phyloP scores from a whole-genome alignment of 2,888 invertebrate species.

The Flabesymbios commensalis region DNA sequence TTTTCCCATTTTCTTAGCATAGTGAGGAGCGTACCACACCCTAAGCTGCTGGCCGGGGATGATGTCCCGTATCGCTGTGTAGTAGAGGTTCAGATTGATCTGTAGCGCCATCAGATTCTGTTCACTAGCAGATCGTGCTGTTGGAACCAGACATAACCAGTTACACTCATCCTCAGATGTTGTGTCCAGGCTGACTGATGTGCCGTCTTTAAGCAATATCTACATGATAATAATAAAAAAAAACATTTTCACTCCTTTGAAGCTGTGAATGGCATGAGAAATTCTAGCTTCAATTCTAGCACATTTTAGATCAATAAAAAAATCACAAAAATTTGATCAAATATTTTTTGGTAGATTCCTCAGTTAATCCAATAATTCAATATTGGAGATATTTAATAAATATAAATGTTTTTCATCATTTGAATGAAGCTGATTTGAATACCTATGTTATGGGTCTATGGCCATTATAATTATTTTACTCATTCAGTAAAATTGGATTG shows the following conservation, averaged over 20 bases:
- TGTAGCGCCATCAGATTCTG: conserved; percentile 70
- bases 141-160: conserved; percentile 68
- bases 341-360: too few relatives aligned
- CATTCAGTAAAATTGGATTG: too few relatives aligned
- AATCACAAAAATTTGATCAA: neutral
- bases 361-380: too few relatives aligned
- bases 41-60: conserved; percentile 64
- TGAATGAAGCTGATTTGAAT: too few relatives aligned
- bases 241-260: neutral
- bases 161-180: conserved; percentile 67
- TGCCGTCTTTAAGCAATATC: conserved; percentile 62
- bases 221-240: conserved; percentile 41
- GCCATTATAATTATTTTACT: too few relatives aligned
- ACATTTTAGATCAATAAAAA: neutral
- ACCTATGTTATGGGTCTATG: too few relatives aligned
- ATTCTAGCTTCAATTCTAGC: too few relatives aligned
- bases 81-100: conserved; percentile 54
- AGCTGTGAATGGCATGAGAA: too few relatives aligned
- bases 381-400: too few relatives aligned
- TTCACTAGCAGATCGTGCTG: conserved; percentile 63
- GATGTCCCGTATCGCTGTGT: conserved; percentile 61
- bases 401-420: too few relatives aligned
- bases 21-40: conserved; percentile 69
- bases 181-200: conserved; percentile 65
- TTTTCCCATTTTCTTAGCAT: conserved; percentile 65